A percentile compares a stretch with the other conserved stretches of the same genome.
phyloP scores from a whole-genome alignment of 2,797 vertebrate species.

The Propithecus perrieri region DNA sequence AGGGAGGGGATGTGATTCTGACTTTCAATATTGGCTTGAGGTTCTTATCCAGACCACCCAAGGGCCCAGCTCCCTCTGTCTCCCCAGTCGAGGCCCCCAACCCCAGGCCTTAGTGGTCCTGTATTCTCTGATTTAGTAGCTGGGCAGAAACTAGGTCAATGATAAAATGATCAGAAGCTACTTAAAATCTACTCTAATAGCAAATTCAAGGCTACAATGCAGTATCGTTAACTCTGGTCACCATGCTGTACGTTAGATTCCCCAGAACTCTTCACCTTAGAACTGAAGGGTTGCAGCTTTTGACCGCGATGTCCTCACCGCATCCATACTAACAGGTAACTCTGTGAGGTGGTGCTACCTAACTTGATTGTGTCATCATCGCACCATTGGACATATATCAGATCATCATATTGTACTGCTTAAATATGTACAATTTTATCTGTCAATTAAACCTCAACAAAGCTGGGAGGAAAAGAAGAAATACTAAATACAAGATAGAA shows the following conservation, averaged over 20 bases:
- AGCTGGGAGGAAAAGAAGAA: neutral
- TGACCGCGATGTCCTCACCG: neutral
- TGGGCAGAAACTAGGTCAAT: neutral
- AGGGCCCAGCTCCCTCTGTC: too few relatives aligned
- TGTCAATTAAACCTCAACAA: neutral
- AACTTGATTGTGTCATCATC: neutral
- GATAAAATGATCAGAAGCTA: neutral
- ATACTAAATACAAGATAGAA: neutral
- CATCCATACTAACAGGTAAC: neutral
- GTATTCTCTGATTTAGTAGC: neutral
- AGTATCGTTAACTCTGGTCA: neutral
- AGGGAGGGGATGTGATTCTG: neutral
- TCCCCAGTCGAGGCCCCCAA: neutral
- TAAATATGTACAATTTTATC: neutral
- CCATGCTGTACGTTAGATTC: neutral
- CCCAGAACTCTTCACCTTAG: neutral
- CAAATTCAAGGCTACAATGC: neutral
- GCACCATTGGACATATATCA: neutral
- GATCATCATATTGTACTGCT: neutral
- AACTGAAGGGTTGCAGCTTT: too few relatives aligned
- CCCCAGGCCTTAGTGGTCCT: neutral
- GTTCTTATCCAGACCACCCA: neutral
- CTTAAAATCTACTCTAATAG: neutral
- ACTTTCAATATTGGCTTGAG: neutral
- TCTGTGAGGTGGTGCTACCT: neutral